Evolutionary conservation across 2,888 invertebrate genomes (phyloP).

Genomic region (Loripinus fragilis): DNA sequence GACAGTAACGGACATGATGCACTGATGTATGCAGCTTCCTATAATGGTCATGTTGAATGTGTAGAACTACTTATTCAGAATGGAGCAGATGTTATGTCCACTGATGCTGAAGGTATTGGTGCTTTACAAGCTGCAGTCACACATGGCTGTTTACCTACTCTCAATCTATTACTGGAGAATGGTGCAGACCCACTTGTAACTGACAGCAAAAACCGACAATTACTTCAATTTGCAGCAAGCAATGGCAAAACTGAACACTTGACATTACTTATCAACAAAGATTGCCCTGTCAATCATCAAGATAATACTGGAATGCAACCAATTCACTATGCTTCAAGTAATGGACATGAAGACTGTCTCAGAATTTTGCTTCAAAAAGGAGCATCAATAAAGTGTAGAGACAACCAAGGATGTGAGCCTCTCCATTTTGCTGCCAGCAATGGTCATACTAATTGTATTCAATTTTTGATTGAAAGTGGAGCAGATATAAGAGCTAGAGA

Average conservation of each 20-base stretch:
- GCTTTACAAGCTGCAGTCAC: conserved; percentile 10
- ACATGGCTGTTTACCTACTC: not conserved
- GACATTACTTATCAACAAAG: not conserved
- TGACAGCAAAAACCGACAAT: not conserved
- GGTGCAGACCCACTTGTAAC: conserved; percentile 1
- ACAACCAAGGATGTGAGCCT: conserved; percentile 3
- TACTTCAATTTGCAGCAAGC: conserved; percentile 15
- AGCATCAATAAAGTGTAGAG: not conserved
- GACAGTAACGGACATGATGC: not conserved
- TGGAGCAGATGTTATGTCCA: not conserved
- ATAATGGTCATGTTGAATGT: not conserved
- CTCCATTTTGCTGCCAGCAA: conserved; percentile 12
- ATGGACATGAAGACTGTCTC: not conserved
- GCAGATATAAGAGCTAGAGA: conserved; percentile 2
- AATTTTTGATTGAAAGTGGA: not conserved
- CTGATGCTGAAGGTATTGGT: not conserved
- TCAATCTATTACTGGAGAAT: not conserved
- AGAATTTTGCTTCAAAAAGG: not conserved
- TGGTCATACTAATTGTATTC: not conserved
- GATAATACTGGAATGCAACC: conserved; percentile 7
- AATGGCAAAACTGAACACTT: not conserved
- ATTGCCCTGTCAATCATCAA: not conserved
- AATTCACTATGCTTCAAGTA: conserved; percentile 11
- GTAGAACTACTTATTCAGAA: not conserved
- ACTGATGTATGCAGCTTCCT: not conserved